Evolutionary conservation across 2,797 vertebrate species (phyloP).

Genomic region (Cebuella pygmaea): DNA sequence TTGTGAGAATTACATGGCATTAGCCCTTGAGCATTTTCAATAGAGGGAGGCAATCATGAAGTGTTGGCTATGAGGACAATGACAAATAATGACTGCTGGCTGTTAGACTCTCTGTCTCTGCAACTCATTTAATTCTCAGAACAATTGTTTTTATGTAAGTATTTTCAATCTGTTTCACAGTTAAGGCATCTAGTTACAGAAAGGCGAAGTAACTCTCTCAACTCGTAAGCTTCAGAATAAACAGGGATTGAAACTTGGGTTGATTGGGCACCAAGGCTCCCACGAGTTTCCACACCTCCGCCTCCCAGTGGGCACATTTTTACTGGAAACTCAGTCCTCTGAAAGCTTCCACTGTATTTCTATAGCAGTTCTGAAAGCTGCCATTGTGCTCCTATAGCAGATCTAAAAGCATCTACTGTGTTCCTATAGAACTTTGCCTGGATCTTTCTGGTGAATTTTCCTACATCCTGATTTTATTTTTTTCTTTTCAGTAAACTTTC

Average conservation of each 20-base stretch:
- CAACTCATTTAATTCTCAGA: background rate
- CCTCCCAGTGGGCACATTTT: background rate
- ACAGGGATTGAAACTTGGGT: background rate
- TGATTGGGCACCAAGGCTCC: background rate
- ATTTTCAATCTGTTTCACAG: background rate
- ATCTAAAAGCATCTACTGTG: conserved; percentile 52
- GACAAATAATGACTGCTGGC: background rate
- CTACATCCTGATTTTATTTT: conserved; percentile 62
- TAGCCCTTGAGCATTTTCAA: background rate
- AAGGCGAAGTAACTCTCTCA: background rate
- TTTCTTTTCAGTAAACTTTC: conserved; percentile 48
- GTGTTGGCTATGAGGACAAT: background rate
- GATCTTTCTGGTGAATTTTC: conserved; percentile 50
- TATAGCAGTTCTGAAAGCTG: conserved; percentile 22
- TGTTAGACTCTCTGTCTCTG: background rate
- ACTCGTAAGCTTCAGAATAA: background rate
- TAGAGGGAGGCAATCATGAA: background rate
- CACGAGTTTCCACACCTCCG: background rate
- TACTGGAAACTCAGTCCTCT: background rate
- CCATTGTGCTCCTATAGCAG: conserved; percentile 40
- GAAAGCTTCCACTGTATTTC: conserved; percentile 30
- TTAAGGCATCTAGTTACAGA: background rate
- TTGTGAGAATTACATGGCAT: background rate
- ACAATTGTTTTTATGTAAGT: background rate
- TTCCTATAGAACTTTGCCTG: conserved; percentile 29